Evolutionary conservation across 2,888 invertebrate genomes (phyloP).

Genomic region (Rhimphoctona megacephalus): DNA sequence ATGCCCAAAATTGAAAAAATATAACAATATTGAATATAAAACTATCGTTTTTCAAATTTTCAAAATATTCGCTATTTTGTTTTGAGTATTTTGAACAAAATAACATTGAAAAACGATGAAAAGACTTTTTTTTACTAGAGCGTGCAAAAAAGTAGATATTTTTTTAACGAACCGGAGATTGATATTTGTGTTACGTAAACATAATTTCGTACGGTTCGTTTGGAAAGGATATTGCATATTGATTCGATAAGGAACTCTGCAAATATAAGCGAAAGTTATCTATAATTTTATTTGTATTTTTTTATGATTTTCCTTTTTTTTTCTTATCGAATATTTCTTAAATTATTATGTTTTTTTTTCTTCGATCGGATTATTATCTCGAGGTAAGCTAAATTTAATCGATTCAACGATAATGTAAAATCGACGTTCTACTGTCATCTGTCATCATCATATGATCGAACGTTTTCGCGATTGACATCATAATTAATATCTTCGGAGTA

Average conservation of each 20-base stretch:
- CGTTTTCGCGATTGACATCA: slow-evolving; percentile 28
- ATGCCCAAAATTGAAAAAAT: background rate
- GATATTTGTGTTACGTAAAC: slow-evolving; percentile 20
- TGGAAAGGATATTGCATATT: slow-evolving; percentile 18
- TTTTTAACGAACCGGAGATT: background rate
- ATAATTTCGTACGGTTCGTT: slow-evolving; percentile 16
- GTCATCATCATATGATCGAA: slow-evolving; percentile 45
- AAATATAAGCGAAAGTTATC: background rate
- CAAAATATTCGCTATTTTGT: background rate
- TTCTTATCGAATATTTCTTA: background rate
- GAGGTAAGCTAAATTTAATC: slow-evolving; percentile 28
- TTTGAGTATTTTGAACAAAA: background rate
- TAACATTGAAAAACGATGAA: background rate
- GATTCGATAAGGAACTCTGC: slow-evolving; percentile 1
- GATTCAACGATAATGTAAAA: slow-evolving; percentile 37
- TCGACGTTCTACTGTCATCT: slow-evolving; percentile 9
- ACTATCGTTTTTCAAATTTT: background rate
- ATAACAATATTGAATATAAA: background rate
- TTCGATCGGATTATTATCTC: background rate
- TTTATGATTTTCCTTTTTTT: background rate
- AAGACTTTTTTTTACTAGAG: background rate
- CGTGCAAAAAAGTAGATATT: background rate
- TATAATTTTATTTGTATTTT: background rate
- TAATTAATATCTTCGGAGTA: slow-evolving; percentile 13
- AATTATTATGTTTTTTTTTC: background rate